Conservation (phyloP, 2,888 invertebrate genomes). For the Ariolimax columbianus region DNA sequence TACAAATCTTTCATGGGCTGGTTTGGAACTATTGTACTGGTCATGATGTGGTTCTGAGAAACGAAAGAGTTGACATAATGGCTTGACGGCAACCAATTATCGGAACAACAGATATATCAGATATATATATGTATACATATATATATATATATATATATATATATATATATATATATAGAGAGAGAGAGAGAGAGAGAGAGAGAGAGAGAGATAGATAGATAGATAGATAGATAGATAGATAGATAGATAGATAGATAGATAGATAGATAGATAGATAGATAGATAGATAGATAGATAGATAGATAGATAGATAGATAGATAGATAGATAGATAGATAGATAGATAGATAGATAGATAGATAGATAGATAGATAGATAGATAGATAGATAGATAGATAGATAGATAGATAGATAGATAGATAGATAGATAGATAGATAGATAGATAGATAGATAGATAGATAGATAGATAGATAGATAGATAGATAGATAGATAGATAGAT, state of each 20-base stretch:
- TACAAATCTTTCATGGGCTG: no score
- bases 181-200: not conserved
- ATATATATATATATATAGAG: no score
- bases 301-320: slow-evolving; percentile 26
- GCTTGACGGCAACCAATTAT: no score
- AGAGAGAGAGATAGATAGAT: not conserved
- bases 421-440: slow-evolving; percentile 15
- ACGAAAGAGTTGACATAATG: no score
- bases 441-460: slow-evolving; percentile 1
- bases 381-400: slow-evolving; percentile 15
- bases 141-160: no score
- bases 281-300: slow-evolving; percentile 4
- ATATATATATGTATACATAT: no score
- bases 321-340: slow-evolving; percentile 18
- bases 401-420: slow-evolving; percentile 22
- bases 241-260: slow-evolving; percentile 5
- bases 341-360: slow-evolving; percentile 22
- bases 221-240: not conserved
- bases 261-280: slow-evolving; percentile 16
- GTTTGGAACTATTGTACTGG: no score
- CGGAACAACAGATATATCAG: no score
- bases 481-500: not conserved
- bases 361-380: slow-evolving; percentile 15
- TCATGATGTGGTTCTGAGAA: no score
- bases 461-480: not conserved